Evolutionary conservation across 2,113 vertebrate genomes (phyloP).

Genomic region (Vanacampus margaritifer): DNA sequence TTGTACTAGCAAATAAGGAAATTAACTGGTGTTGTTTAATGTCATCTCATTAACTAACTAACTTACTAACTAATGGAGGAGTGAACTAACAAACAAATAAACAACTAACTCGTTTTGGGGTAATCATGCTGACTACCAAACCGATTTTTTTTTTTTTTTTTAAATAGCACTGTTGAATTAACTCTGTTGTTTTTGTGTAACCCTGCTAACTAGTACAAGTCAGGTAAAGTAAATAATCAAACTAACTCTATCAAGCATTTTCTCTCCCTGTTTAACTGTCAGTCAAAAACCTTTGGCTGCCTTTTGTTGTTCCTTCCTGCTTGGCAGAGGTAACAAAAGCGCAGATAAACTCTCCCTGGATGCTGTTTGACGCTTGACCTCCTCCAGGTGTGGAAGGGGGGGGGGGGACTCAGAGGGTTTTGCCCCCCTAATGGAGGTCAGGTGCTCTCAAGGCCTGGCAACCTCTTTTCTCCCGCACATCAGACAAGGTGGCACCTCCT

Average conservation of each 20-base stretch:
- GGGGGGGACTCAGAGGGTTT: not conserved
- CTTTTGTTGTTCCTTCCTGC: not conserved
- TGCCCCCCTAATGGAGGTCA: constrained; percentile 15
- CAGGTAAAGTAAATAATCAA: no score
- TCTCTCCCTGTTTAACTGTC: not conserved
- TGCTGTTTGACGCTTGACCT: not conserved
- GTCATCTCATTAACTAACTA: no score
- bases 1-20: no score
- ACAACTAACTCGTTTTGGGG: no score
- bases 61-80: no score
- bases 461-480: constrained; percentile 19
- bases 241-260: not conserved
- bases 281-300: not conserved
- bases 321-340: not conserved
- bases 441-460: constrained; percentile 19
- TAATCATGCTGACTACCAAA: no score
- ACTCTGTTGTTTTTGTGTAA: not conserved
- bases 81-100: no score
- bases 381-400: not conserved
- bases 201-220: not conserved
- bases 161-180: no score
- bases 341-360: not conserved
- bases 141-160: no score
- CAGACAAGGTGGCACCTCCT: constrained; percentile 9
- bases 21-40: no score